Base-by-base conservation (phyloP, 30 jellyfish, hydroid and myxozoan genomes). In the Cassiopea xamachana region DNA sequence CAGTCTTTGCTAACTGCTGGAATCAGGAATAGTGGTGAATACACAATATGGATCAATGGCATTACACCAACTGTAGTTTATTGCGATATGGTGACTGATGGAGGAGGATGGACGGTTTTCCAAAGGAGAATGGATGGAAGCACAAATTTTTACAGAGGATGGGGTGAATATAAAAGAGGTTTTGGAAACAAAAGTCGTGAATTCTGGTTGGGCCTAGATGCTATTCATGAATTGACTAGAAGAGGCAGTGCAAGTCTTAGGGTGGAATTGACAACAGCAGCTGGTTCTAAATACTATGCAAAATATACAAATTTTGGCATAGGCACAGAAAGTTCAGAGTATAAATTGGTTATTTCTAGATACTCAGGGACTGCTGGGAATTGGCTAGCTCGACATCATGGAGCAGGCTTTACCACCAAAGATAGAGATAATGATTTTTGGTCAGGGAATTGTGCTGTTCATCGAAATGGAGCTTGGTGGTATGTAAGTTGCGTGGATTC, bases 91-190 rank as follows among this genome's bases (percentile, higher is more conserved):
- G 48, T 73, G 55, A 73, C 81, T 12, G 81, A 73, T 12, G 81
- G 81, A 73, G 81, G 81, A 12, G 81, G 81, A 14, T 73, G 81
- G 81, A 73, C 81, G 18, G 81, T 73, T 48, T 73, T 73, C 9
- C 81, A 73, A 55, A 73, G 81, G 51, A 47, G 81, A 73, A 47
- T 19, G 51, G 81, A 73, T 73, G 81, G 60, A 12, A 73, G 81
- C 51, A 73, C 81, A 47, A 18, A 12, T 18, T 73, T 73, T 27
- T 73, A 73, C 51, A 73, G 81, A 50, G 51, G 18, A 2, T 73
- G 81, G 81, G 50, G 27, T 27, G 81, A 73, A 17, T 73, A 73
- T 9, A 73, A 73, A 50, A 2, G 47, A 19, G 81, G 81, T 2
- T 73, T 73, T 50, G 81, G 81, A 13, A 73, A 73, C 27, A 50